phyloP scores from a whole-genome alignment of 1,140 invertebrate genomes.

The Trichoplusia ni region DNA sequence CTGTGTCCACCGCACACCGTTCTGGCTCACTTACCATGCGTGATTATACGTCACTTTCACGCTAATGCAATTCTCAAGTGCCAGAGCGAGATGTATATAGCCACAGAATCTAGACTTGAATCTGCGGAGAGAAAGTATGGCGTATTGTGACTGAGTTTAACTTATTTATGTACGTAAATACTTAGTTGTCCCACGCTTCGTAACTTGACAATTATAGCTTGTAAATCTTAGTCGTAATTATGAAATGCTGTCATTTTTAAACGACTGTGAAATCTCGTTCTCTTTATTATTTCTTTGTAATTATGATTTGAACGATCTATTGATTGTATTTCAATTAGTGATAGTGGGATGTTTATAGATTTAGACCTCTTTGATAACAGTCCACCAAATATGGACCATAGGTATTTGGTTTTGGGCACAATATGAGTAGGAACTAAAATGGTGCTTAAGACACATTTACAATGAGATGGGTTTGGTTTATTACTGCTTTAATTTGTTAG shows the following conservation, averaged over 20 bases:
- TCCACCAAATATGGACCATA: too few species aligned
- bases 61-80: conserved; percentile 35
- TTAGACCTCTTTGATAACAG: too few species aligned
- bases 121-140: conserved; percentile 39
- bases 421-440: too few species aligned
- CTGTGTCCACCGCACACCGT: conserved; percentile 16
- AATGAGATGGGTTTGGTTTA: too few species aligned
- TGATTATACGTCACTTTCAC: conserved; percentile 47
- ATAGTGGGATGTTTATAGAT: too few species aligned
- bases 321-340: too few species aligned
- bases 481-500: too few species aligned
- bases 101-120: conserved; percentile 38
- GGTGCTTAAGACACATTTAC: too few species aligned
- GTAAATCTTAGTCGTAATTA: neutral
- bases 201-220: neutral
- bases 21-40: conserved; percentile 47
- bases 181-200: neutral
- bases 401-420: too few species aligned
- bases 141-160: conserved; percentile 3
- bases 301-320: too few species aligned
- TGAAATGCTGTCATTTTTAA: neutral
- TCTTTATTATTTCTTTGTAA: too few species aligned
- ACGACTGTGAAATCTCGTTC: too few species aligned
- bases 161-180: conserved; percentile 30
- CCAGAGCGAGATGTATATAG: conserved; percentile 24